Percentiles rank a stretch among this genome's conserved stretches.
These are phyloP conservation scores for Coelopa pilipes DNA, from an alignment of 2,888 invertebrate species.

Conservation along the genomic window DNA sequence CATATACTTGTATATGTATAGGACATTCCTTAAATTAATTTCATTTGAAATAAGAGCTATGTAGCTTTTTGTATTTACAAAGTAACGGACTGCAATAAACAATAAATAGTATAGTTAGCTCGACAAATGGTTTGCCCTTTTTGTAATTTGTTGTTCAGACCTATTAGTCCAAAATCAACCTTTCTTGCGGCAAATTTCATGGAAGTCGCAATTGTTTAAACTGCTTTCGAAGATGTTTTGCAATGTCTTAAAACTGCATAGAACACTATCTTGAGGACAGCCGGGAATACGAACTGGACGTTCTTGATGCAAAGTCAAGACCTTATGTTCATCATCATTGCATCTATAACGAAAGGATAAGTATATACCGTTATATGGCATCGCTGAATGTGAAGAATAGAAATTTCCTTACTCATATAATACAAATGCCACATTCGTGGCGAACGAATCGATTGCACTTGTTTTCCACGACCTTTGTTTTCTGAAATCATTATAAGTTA, in stretches of 20 bases:
- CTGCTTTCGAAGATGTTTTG: constrained; percentile 71
- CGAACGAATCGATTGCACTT: constrained; percentile 79
- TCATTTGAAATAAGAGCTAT: not conserved
- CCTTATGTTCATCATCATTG: constrained; percentile 62
- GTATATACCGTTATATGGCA: not conserved
- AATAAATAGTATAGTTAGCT: constrained; percentile 5
- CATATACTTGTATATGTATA: constrained; percentile 9
- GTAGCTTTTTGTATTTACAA: not conserved
- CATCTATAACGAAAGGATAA: constrained; percentile 68
- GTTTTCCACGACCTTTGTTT: constrained; percentile 71
- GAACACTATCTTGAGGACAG: constrained; percentile 71
- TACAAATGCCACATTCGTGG: constrained; percentile 82
- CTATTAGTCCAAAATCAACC: not conserved
- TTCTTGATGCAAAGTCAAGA: constrained; percentile 82
- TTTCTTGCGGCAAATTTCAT: constrained; percentile 71
- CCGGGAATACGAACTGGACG: constrained; percentile 75
- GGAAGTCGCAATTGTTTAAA: constrained; percentile 75
- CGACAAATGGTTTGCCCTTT: not conserved
- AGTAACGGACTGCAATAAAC: constrained; percentile 3
- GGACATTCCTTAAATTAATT: constrained; percentile 7
- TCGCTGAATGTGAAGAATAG: no score
- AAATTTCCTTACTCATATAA: constrained; percentile 73
- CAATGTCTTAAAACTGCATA: constrained; percentile 75
- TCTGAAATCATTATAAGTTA: constrained; percentile 70
- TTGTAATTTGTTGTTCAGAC: not conserved